A percentile compares a stretch with the other conserved stretches of the same genome.
These are phyloP conservation scores for Serripes groenlandicus DNA, from an alignment of 2,888 invertebrate species.

Conservation along the genomic window DNA sequence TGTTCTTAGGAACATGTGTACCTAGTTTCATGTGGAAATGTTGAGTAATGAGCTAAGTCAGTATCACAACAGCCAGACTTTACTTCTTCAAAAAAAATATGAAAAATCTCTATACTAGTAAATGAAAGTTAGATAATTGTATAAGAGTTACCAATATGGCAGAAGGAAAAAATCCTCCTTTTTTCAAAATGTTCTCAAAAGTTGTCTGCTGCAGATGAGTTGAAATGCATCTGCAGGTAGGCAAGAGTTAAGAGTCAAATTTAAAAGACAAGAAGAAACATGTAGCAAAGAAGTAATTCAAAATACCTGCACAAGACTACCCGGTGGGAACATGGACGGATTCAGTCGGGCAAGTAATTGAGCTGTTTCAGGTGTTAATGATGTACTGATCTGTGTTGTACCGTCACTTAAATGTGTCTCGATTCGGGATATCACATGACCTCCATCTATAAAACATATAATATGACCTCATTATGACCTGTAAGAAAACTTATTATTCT, in stretches of 20 bases:
- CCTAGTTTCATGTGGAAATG: too few species aligned
- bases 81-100: too few species aligned
- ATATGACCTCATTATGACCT: too few species aligned
- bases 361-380: constrained; percentile 84
- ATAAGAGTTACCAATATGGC: too few species aligned
- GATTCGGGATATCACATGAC: constrained; percentile 85
- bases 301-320: constrained; percentile 77
- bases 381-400: constrained; percentile 83
- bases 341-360: constrained; percentile 83
- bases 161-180: neutral
- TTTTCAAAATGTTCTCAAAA: neutral
- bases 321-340: constrained; percentile 82
- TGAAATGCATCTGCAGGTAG: neutral
- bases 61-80: too few species aligned
- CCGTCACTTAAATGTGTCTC: constrained; percentile 86
- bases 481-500: too few species aligned
- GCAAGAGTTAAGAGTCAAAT: neutral
- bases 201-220: neutral
- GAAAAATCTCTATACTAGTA: too few species aligned
- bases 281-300: neutral
- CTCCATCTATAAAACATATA: constrained; percentile 80
- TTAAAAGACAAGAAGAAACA: neutral
- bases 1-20: too few species aligned
- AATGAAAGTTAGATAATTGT: too few species aligned
- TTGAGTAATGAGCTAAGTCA: too few species aligned